Conservation (phyloP, 2,888 invertebrate genomes). For the Metalampra italica region DNA sequence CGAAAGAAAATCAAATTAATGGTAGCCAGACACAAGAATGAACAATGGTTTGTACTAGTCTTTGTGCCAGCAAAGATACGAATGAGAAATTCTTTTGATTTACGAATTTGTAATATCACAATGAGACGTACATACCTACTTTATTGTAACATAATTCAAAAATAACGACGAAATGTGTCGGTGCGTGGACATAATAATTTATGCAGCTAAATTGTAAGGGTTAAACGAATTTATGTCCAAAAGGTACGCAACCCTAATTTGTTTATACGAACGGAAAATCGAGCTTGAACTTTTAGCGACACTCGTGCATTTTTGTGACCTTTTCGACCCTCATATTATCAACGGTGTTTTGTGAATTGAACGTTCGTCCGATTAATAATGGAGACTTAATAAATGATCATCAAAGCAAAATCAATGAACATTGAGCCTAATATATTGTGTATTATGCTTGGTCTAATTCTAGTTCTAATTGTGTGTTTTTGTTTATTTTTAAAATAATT, state of each 20-base stretch:
- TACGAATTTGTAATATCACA: constrained; percentile 2
- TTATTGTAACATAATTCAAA: not conserved
- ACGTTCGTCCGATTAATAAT: not conserved
- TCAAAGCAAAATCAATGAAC: no score
- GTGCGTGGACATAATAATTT: constrained; percentile 18
- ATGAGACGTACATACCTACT: not conserved
- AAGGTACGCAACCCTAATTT: constrained; percentile 22
- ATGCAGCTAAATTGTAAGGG: constrained; percentile 17
- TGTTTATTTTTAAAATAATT: no score
- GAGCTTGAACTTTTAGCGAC: constrained; percentile 19
- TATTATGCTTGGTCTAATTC: no score
- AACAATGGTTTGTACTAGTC: constrained; percentile 4
- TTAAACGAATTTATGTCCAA: constrained; percentile 23
- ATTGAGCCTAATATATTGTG: no score
- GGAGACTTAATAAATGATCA: no score
- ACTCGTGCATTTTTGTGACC: constrained; percentile 17
- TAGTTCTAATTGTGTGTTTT: no score
- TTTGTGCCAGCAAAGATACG: not conserved
- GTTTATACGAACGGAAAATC: constrained; percentile 24
- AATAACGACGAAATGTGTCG: not conserved
- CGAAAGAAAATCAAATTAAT: constrained; percentile 9
- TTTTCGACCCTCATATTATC: not conserved
- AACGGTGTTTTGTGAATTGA: not conserved
- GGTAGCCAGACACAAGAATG: constrained; percentile 9
- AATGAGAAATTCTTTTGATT: constrained; percentile 4